Conservation (phyloP, 1,140 invertebrate species). For the Drosophila elegans region DNA sequence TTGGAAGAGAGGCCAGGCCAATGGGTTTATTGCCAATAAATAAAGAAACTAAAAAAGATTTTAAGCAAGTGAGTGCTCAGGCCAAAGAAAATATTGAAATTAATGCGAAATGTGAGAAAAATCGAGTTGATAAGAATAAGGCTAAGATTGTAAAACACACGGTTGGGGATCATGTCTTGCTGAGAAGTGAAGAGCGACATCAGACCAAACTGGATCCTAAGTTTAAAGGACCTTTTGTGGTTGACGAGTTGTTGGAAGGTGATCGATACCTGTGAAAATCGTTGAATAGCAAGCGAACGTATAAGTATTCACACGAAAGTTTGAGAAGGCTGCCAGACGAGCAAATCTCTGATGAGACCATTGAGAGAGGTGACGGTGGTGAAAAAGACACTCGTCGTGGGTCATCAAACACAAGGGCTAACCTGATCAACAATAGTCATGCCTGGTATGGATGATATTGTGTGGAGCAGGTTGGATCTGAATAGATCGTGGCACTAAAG, state of each 20-base stretch:
- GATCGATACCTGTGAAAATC: background rate
- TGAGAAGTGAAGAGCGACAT: background rate
- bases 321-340: no score
- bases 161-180: background rate
- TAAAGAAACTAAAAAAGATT: background rate
- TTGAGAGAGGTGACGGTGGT: no score
- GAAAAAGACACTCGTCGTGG: no score
- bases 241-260: background rate
- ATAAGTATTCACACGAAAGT: slow-evolving; percentile 1
- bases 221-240: background rate
- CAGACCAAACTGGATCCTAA: slow-evolving; percentile 11
- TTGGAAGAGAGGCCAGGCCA: background rate
- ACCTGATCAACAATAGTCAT: no score
- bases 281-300: background rate
- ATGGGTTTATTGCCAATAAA: background rate
- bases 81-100: background rate
- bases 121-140: background rate
- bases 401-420: no score
- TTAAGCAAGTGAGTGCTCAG: background rate
- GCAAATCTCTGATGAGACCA: no score
- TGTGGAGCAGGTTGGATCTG: background rate
- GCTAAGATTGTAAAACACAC: background rate
- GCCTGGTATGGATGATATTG: no score
- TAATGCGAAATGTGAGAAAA: background rate
- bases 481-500: background rate